A percentile compares a stretch with the other conserved stretches of the same genome.
phyloP scores from a whole-genome alignment of 2,888 invertebrate genomes.

The Pseudococcus viburni region DNA sequence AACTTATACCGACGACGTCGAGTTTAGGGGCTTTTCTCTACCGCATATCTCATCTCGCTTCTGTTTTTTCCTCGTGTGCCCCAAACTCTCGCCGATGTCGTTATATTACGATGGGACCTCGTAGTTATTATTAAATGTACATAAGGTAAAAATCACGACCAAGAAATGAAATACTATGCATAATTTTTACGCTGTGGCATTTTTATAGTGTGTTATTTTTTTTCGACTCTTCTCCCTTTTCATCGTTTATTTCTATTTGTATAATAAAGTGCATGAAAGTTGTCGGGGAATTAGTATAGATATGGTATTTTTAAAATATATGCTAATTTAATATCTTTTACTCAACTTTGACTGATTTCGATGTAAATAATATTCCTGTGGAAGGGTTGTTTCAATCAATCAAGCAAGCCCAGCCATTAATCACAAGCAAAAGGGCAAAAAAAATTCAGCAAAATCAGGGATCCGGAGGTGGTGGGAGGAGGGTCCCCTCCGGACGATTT shows the following conservation, averaged over 20 bases:
- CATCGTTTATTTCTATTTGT: too few species aligned
- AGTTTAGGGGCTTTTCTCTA: neutral
- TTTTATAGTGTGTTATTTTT: neutral
- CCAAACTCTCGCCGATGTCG: neutral
- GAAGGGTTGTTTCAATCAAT: too few species aligned
- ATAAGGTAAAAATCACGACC: neutral
- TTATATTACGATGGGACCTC: neutral
- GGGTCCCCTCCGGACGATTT: too few species aligned
- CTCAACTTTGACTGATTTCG: too few species aligned
- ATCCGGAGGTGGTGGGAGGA: too few species aligned
- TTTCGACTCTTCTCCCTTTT: too few species aligned
- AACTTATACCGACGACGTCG: neutral
- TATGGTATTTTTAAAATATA: too few species aligned
- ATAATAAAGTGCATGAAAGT: neutral
- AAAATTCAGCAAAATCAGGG: too few species aligned
- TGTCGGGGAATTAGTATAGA: neutral
- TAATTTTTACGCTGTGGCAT: neutral
- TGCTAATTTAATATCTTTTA: too few species aligned
- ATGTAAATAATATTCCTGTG: too few species aligned
- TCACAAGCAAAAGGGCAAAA: too few species aligned
- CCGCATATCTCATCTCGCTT: neutral
- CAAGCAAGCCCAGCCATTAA: too few species aligned
- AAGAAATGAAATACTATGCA: neutral
- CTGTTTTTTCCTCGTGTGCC: neutral
- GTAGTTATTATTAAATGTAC: neutral